Evolutionary conservation across 2,888 invertebrate species (phyloP).

Genomic region (Metellina segmentata): DNA sequence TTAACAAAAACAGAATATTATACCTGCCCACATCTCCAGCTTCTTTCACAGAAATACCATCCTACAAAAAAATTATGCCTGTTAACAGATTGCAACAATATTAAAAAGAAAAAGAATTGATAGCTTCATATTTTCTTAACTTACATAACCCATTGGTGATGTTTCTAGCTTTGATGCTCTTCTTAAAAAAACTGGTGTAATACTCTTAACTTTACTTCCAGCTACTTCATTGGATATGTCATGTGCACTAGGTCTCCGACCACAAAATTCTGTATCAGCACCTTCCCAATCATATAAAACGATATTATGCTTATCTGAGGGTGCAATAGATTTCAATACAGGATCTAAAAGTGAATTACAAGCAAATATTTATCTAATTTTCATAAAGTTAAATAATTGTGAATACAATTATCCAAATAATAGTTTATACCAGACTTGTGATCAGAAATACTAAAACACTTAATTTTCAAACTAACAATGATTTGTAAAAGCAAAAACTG

Average conservation of each 20-base stretch:
- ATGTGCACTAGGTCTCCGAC: slow-evolving; percentile 70
- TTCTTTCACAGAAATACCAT: slow-evolving; percentile 8
- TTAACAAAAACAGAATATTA: too few relatives aligned
- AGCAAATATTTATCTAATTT: background rate
- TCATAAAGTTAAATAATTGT: background rate
- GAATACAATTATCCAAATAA: too few relatives aligned
- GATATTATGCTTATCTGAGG: slow-evolving; percentile 46
- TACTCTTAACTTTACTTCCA: slow-evolving; percentile 47
- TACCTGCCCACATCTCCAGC: slow-evolving; percentile 55
- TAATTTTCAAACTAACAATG: too few relatives aligned
- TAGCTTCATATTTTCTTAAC: slow-evolving; percentile 8
- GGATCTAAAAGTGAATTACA: slow-evolving; percentile 25
- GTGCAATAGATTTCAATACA: background rate
- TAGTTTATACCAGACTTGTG: too few relatives aligned
- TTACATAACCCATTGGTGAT: slow-evolving; percentile 49
- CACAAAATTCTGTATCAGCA: slow-evolving; percentile 64
- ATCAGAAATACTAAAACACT: too few relatives aligned
- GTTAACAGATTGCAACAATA: background rate
- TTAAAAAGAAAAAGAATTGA: background rate
- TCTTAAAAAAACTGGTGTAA: slow-evolving; percentile 68
- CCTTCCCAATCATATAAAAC: slow-evolving; percentile 70
- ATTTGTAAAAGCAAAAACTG: too few relatives aligned
- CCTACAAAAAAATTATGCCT: background rate
- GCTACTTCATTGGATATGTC: slow-evolving; percentile 74
- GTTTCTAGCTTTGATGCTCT: slow-evolving; percentile 62